These are phyloP conservation scores for Orchestia grillus DNA, from an alignment of 1,140 invertebrate species.

Conservation along the genomic window DNA sequence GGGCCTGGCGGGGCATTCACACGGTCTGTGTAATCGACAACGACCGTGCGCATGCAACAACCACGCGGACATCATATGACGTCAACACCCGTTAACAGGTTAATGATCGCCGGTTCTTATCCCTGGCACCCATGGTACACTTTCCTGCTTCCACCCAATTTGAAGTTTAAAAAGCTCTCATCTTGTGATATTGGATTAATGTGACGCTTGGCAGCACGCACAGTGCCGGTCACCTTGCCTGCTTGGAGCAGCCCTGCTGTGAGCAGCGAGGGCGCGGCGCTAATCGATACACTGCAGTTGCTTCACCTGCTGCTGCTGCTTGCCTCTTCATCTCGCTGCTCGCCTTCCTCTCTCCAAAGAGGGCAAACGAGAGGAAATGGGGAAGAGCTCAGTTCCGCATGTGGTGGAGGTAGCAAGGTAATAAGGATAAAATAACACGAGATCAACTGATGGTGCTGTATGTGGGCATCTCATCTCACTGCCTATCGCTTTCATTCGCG, in stretches of 20 bases:
- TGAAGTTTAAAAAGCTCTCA: neutral
- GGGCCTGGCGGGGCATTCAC: no score
- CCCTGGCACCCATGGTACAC: neutral
- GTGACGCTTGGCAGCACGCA: neutral
- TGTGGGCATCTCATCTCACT: neutral
- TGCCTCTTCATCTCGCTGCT: neutral
- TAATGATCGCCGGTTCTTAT: no score
- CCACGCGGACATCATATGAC: no score
- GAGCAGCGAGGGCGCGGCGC: no score
- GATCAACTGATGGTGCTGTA: neutral
- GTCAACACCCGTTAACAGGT: no score
- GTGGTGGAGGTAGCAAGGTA: neutral
- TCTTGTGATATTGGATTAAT: neutral
- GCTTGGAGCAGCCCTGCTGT: neutral
- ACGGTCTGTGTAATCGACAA: no score
- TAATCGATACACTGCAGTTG: neutral
- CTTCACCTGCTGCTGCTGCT: conserved; percentile 4
- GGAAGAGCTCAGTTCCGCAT: neutral
- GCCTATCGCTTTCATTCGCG: neutral
- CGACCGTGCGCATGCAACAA: no score
- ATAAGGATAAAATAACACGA: neutral
- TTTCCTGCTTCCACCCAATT: neutral
- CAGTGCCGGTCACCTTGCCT: neutral
- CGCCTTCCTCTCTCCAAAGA: neutral
- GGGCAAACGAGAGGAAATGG: neutral